A percentile compares a stretch with the other conserved stretches of the same genome.
Conservation (phyloP, 2,888 invertebrate genomes). For the Diploptera punctata region DNA sequence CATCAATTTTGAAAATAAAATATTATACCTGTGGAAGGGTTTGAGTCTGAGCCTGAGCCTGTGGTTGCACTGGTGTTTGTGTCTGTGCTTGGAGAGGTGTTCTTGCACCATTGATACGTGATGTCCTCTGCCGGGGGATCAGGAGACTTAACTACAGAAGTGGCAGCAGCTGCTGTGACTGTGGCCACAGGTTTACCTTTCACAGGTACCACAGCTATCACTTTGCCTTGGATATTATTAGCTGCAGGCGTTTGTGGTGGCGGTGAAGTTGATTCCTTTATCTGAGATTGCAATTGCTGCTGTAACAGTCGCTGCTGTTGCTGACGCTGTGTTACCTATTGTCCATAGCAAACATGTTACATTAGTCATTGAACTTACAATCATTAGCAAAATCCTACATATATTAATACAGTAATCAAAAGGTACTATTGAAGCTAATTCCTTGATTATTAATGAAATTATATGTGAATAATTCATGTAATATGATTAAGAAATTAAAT, state of each 20-base stretch:
- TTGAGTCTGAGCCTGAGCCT: conserved; percentile 9
- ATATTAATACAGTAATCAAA: too few species aligned
- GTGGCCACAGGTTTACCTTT: conserved; percentile 7
- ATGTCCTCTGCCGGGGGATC: conserved; percentile 32
- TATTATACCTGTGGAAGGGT: conserved; percentile 22
- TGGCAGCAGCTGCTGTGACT: neutral
- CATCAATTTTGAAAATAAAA: too few species aligned
- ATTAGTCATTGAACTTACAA: too few species aligned
- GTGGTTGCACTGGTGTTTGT: neutral
- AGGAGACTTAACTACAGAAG: neutral
- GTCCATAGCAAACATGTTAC: neutral
- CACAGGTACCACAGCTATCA: neutral
- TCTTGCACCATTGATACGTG: conserved; percentile 43
- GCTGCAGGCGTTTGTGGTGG: conserved; percentile 46
- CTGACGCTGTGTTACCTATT: conserved; percentile 71
- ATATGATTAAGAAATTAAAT: too few species aligned
- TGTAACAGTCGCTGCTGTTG: conserved; percentile 66
- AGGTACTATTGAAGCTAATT: too few species aligned
- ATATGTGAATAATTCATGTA: too few species aligned
- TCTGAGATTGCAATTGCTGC: conserved; percentile 53
- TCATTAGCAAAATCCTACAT: too few species aligned
- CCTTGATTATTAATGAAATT: too few species aligned
- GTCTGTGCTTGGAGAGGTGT: conserved; percentile 31
- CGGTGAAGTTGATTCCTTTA: conserved; percentile 44
- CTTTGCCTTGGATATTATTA: conserved; percentile 18